phyloP scores from a whole-genome alignment of 1,140 invertebrate genomes.

The Diprion similis region DNA sequence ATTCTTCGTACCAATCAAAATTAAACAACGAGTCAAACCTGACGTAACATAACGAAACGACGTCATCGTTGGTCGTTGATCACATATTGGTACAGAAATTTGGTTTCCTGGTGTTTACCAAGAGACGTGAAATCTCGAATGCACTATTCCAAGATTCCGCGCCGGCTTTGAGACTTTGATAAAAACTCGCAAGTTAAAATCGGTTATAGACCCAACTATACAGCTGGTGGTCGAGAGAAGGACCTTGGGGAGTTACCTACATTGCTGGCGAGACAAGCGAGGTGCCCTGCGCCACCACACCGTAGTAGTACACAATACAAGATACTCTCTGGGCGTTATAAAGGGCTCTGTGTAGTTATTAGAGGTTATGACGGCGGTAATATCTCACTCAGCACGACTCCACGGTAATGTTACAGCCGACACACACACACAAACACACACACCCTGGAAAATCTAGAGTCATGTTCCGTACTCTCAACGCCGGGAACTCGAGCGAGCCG shows the following conservation, averaged over 20 bases:
- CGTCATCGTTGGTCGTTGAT: too few relatives aligned
- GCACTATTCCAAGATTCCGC: too few relatives aligned
- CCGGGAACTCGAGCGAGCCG: constrained; percentile 6
- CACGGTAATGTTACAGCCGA: constrained; percentile 54
- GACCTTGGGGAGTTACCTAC: neutral
- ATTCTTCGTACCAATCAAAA: too few relatives aligned
- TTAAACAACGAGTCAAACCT: too few relatives aligned
- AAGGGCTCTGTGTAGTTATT: constrained; percentile 58
- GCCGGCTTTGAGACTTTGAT: too few relatives aligned
- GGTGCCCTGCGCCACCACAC: neutral
- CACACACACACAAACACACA: constrained; percentile 31
- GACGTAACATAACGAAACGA: too few relatives aligned
- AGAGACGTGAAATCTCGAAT: too few relatives aligned
- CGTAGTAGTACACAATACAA: neutral
- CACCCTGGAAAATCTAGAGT: neutral
- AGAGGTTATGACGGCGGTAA: constrained; percentile 59
- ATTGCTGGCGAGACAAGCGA: neutral
- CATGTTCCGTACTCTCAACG: neutral
- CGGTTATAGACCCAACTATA: too few relatives aligned
- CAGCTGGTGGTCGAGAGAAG: neutral
- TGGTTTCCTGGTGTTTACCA: too few relatives aligned
- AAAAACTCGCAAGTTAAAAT: too few relatives aligned
- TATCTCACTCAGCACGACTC: constrained; percentile 58
- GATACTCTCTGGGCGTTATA: constrained; percentile 44
- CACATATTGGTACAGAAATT: too few relatives aligned